Evolutionary conservation across 2,113 vertebrate genomes (phyloP).

Genomic region (Athene noctua): DNA sequence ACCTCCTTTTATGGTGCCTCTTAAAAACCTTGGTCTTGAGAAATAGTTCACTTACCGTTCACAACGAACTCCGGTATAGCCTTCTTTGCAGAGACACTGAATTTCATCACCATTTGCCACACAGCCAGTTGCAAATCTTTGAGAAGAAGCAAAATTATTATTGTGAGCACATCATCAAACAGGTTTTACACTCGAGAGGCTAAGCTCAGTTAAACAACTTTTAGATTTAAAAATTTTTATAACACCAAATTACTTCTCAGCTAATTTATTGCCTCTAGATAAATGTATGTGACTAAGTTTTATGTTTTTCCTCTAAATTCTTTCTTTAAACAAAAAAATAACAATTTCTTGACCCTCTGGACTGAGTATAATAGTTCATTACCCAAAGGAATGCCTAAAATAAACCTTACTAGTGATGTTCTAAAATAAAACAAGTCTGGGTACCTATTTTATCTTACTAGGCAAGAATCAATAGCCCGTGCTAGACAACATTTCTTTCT

Average conservation of each 20-base stretch:
- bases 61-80: slow-evolving; percentile 84
- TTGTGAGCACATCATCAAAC: background rate
- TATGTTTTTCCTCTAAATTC: background rate
- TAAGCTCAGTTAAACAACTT: background rate
- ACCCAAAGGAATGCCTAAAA: slow-evolving; percentile 10
- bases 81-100: slow-evolving; percentile 85
- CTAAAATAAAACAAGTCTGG: background rate
- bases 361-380: background rate
- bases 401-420: background rate
- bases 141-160: background rate
- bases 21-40: background rate
- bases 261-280: background rate
- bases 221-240: background rate
- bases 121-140: slow-evolving; percentile 89
- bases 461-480: background rate
- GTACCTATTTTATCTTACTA: background rate
- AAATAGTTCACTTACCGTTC: slow-evolving; percentile 77
- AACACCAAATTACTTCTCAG: background rate
- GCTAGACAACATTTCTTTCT: background rate
- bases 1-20: background rate
- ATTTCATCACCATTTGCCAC: slow-evolving; percentile 73
- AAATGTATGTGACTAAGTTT: background rate
- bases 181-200: background rate
- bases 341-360: background rate
- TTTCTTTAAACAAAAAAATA: background rate